A percentile compares a stretch with the other conserved stretches of the same genome.
phyloP scores from a whole-genome alignment of 2,113 vertebrate species.

The Cyprichromis sp. region DNA sequence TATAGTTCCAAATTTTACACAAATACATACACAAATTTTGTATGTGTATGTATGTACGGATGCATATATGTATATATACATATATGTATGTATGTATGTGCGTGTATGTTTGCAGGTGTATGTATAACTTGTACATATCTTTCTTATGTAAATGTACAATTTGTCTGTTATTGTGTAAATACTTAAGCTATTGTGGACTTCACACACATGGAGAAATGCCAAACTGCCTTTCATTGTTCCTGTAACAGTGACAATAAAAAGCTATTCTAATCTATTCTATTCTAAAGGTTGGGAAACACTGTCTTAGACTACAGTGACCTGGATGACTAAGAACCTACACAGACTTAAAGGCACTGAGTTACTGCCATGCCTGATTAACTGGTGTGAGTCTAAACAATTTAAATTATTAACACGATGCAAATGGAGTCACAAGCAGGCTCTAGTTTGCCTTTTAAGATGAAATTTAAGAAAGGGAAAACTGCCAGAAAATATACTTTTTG shows the following conservation, averaged over 20 bases:
- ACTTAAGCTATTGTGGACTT: background rate
- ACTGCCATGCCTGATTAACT: background rate
- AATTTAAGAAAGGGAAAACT: background rate
- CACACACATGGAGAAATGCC: background rate
- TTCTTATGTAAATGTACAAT: background rate
- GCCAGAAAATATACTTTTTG: background rate
- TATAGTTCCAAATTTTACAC: background rate
- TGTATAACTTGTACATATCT: background rate
- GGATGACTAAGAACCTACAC: background rate
- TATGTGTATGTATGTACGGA: background rate
- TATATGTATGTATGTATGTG: background rate
- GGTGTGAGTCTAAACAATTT: background rate
- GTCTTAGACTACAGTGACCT: background rate
- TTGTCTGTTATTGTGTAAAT: background rate
- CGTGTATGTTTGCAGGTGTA: background rate
- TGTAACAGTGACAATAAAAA: background rate
- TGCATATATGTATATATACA: too few relatives aligned
- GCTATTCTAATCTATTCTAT: background rate
- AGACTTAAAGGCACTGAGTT: background rate
- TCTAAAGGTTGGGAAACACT: background rate
- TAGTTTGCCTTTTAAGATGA: background rate
- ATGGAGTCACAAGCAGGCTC: background rate
- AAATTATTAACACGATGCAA: background rate
- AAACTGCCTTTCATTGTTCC: background rate
- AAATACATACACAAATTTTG: background rate